These are phyloP conservation scores for Symphodus melops DNA, from an alignment of 2,113 vertebrate species.

Conservation along the genomic window DNA sequence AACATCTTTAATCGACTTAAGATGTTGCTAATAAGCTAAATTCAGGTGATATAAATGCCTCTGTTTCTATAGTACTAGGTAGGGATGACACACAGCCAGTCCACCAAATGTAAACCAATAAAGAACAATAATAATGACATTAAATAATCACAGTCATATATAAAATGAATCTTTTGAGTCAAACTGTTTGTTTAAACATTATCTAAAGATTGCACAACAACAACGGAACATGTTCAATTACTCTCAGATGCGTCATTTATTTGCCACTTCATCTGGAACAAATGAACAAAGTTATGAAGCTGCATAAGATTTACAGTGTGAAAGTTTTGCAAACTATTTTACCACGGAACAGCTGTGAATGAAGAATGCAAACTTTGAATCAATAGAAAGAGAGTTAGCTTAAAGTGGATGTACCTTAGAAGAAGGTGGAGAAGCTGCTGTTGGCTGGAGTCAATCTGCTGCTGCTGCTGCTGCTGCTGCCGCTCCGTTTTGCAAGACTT, in stretches of 20 bases:
- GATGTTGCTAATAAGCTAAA: background rate
- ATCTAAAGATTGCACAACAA: conserved; percentile 9
- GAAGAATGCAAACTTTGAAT: too few species aligned
- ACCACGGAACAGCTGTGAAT: background rate
- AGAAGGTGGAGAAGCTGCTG: conserved; percentile 42
- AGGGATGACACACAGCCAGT: background rate
- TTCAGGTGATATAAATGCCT: background rate
- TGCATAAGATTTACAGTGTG: background rate
- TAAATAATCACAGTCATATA: background rate
- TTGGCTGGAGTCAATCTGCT: conserved; percentile 37
- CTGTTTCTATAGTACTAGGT: background rate
- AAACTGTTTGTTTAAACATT: background rate
- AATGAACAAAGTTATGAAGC: background rate
- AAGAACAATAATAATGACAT: background rate
- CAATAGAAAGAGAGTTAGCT: background rate
- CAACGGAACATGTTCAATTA: background rate
- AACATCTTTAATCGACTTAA: background rate
- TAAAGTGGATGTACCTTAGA: conserved; percentile 29
- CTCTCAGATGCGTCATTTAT: conserved; percentile 2
- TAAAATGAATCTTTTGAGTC: background rate
- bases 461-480: conserved; percentile 31
- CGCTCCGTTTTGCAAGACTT: conserved; percentile 20
- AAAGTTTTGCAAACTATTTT: background rate
- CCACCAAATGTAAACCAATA: background rate
- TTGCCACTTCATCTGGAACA: conserved; percentile 33